phyloP scores from a whole-genome alignment of 2,797 vertebrate species.

The Crax fasciolata region DNA sequence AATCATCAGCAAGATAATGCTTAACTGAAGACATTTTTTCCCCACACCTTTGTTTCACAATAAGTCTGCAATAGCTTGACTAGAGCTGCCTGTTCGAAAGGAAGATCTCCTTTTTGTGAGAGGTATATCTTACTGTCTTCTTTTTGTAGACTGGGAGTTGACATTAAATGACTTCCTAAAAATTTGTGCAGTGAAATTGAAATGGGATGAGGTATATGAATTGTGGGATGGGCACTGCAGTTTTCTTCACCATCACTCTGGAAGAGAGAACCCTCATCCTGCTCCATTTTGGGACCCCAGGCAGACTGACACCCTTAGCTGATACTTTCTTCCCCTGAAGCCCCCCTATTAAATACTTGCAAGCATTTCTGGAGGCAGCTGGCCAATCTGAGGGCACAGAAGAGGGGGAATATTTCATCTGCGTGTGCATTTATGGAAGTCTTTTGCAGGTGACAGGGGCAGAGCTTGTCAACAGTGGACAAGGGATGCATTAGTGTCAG shows the following conservation, averaged over 20 bases:
- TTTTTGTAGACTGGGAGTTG: not conserved
- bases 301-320: not conserved
- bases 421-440: not conserved
- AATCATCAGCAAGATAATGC: not conserved
- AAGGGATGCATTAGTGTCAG: not conserved
- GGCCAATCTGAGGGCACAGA: not conserved
- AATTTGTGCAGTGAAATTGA: not conserved
- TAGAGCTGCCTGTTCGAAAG: not conserved
- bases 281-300: not conserved
- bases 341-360: not conserved
- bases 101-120: not conserved
- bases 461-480: not conserved
- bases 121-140: not conserved
- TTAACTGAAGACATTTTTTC: not conserved
- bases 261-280: not conserved
- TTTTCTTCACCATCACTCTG: not conserved
- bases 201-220: not conserved
- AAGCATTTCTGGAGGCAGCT: not conserved
- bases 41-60: not conserved
- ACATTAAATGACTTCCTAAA: not conserved
- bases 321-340: not conserved
- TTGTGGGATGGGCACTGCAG: rapidly evolving
- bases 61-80: not conserved
- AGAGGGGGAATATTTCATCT: not conserved
- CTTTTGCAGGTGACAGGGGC: not conserved